Conservation (phyloP, 2,113 vertebrate genomes). For the Elgaria multicarinata region DNA sequence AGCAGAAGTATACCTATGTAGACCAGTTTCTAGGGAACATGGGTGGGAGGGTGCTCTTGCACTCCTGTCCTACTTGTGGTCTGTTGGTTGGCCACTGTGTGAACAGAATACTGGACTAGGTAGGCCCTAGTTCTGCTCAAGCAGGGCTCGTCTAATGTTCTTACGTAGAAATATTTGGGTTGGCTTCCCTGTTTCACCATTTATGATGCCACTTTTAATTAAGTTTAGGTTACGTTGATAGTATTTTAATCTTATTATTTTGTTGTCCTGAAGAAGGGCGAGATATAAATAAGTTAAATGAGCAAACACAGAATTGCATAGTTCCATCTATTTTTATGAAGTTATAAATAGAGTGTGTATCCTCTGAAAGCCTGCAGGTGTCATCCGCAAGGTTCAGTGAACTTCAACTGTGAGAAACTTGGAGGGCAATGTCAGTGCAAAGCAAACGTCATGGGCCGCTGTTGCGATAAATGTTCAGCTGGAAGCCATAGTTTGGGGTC, state of each 20-base stretch:
- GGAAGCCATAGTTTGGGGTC: constrained; percentile 82
- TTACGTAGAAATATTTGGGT: background rate
- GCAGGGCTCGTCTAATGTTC: background rate
- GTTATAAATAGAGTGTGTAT: background rate
- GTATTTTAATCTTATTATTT: background rate
- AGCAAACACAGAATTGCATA: background rate
- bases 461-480: constrained; percentile 83
- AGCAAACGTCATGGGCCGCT: constrained; percentile 79
- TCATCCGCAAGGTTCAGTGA: constrained; percentile 76
- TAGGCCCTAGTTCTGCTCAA: too few relatives aligned
- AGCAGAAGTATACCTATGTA: too few relatives aligned
- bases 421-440: constrained; percentile 87
- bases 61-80: too few relatives aligned
- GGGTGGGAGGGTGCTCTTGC: too few relatives aligned
- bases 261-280: background rate
- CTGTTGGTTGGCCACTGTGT: too few relatives aligned
- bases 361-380: constrained; percentile 82
- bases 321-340: background rate
- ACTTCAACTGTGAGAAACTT: constrained; percentile 78
- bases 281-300: background rate
- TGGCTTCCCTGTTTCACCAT: background rate
- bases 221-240: background rate
- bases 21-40: too few relatives aligned
- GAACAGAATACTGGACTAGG: too few relatives aligned
- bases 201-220: background rate